Evolutionary conservation across 2,113 vertebrate genomes (phyloP), one percentile per base, ranked within the genome.

Genomic region (Terrapene triunguis): DNA sequence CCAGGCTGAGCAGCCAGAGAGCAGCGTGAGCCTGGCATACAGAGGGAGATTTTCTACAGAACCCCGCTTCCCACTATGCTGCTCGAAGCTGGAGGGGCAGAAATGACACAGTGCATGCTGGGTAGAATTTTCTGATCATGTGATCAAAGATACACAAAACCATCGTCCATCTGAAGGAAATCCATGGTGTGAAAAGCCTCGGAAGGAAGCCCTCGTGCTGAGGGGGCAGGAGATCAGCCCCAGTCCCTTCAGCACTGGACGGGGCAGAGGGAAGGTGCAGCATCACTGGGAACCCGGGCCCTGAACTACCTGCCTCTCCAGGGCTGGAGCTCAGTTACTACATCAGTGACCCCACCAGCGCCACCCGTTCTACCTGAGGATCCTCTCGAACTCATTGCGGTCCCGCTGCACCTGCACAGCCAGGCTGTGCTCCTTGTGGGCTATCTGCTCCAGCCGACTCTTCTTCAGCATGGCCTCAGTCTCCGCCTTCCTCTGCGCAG

Each of bases 321-420:
- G 14, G 55, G 25, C 8, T n/a, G 86, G 38, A 24, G 10, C n/a
- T 50, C 0, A 0, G 11, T 14, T 11, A 7, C 10, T 32, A 10
- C 3, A 0, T 27, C 3, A 2, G 42, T 0, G 1, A 54, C 74
- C 21, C 24, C 48, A n/a, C 17, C 1, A 4, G 48, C n/a, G 1
- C 35, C 1, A 0, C 10, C 54, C 42, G 35, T 38, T 94, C 92
- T 97, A 99, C 99, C 98, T 98, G 47, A 99, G 98, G 62, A 99
- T 96, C 95, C 98, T 98, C 93, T 99, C 98, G 12, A 99, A 99
- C 78, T 99, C 99, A 0, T 97, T 97, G 12, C 98, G 98, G 95
- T 99, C 99, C 29, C 98, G 97, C 13, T 98, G 98, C 4, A 97
- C 98, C 94, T 99, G 98, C 2, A 99, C 96, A 0, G 99, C 98